Conservation (phyloP, 2,888 invertebrate genomes). For the Cinara cedri region DNA sequence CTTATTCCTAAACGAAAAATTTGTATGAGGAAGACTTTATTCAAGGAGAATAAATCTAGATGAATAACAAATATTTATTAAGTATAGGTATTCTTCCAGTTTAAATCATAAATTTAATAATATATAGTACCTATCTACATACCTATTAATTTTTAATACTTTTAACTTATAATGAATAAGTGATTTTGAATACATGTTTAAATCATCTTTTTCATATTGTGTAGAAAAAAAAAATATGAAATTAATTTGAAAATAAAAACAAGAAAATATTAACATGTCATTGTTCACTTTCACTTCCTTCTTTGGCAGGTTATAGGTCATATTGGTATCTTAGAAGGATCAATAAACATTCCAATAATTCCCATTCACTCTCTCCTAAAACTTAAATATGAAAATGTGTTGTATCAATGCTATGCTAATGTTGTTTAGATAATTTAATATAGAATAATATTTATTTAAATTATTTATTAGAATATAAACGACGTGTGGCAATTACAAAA, state of each 20-base stretch:
- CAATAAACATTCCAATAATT: constrained; percentile 43
- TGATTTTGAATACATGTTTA: too few relatives aligned
- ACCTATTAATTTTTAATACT: neutral
- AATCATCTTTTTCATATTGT: neutral
- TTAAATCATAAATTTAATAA: too few relatives aligned
- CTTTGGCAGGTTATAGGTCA: constrained; percentile 33
- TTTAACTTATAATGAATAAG: neutral
- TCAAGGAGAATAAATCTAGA: too few relatives aligned
- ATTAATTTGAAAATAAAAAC: constrained; percentile 20
- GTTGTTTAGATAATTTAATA: neutral
- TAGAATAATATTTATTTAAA: too few relatives aligned
- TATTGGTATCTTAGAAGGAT: constrained; percentile 11
- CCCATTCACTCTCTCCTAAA: constrained; percentile 35
- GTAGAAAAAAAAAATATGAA: neutral
- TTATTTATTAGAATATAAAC: too few relatives aligned
- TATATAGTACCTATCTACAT: too few relatives aligned
- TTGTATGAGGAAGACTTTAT: too few relatives aligned
- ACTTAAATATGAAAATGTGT: neutral
- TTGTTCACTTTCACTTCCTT: constrained; percentile 41
- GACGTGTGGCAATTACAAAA: too few relatives aligned
- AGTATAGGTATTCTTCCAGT: too few relatives aligned
- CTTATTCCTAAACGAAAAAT: too few relatives aligned
- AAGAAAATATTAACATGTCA: neutral
- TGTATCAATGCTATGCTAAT: neutral
- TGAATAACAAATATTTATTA: too few relatives aligned